These are phyloP conservation scores for Zaprionus taronus DNA, from an alignment of 1,140 invertebrate genomes.

Conservation along the genomic window DNA sequence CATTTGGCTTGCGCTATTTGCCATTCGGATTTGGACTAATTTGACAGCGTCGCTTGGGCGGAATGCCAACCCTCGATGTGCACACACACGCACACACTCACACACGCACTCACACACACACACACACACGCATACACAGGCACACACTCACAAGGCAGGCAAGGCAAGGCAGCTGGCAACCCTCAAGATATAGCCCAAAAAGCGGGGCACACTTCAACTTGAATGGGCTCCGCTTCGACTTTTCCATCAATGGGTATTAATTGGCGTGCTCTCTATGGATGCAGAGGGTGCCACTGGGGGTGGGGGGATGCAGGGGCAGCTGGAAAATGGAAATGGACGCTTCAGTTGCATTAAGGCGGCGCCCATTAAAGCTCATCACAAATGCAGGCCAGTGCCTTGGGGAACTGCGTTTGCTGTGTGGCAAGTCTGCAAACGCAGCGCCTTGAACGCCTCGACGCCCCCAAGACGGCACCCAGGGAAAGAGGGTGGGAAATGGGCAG, in stretches of 20 bases:
- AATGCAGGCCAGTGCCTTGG: conserved; percentile 64
- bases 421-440: not conserved
- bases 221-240: conserved; percentile 46
- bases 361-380: conserved; percentile 80
- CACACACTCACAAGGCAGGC: not conserved
- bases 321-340: conserved; percentile 6
- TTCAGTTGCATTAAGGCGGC: conserved; percentile 77
- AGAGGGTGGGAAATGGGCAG: not conserved
- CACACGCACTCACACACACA: no score
- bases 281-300: not conserved
- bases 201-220: conserved; percentile 64
- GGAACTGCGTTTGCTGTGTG: not conserved
- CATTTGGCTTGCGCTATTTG: conserved; percentile 36
- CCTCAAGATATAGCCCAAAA: conserved; percentile 40
- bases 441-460: conserved; percentile 9
- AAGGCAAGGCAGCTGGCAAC: conserved; percentile 45
- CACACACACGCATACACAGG: not conserved
- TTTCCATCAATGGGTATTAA: conserved; percentile 81
- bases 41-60: conserved; percentile 52
- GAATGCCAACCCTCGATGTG: conserved; percentile 47
- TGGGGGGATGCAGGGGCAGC: not conserved
- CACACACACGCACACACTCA: conserved; percentile 4
- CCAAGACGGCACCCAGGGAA: not conserved
- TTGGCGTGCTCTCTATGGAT: conserved; percentile 57
- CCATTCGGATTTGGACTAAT: conserved; percentile 62